phyloP scores from a whole-genome alignment of 64 coral and sea anemone genomes.

The Cladopsammia gracilis region DNA sequence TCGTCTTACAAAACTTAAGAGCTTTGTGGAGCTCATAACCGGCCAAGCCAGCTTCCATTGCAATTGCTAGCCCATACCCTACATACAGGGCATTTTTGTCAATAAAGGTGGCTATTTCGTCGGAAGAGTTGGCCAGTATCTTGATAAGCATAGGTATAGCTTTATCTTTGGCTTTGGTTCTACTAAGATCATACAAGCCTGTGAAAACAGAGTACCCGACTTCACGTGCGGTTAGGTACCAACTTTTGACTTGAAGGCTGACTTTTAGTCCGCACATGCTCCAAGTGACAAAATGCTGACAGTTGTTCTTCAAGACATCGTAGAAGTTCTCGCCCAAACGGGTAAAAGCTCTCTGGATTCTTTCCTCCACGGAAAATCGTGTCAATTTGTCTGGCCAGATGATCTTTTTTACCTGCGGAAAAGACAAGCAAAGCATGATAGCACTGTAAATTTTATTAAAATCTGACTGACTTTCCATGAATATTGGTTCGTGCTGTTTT shows the following conservation, averaged over 20 bases:
- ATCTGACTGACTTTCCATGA: too few species aligned
- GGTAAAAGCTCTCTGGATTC: constrained; percentile 6
- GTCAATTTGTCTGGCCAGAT: constrained; percentile 43
- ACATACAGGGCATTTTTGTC: not conserved
- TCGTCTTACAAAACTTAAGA: not conserved
- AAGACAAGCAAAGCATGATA: not conserved
- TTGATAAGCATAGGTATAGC: not conserved
- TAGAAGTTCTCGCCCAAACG: constrained; percentile 1
- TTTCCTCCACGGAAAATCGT: constrained; percentile 17
- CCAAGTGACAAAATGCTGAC: constrained; percentile 63
- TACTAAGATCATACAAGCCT: not conserved
- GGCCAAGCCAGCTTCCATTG: constrained; percentile 14
- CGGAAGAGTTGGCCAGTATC: constrained; percentile 14
- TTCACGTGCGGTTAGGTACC: not conserved
- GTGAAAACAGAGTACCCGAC: constrained; percentile 3
- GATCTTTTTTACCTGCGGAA: constrained; percentile 23
- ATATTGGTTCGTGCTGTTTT: not conserved
- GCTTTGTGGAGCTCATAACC: constrained; percentile 28
- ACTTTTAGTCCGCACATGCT: constrained; percentile 52
- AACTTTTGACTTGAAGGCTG: constrained; percentile 48
- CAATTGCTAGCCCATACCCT: not conserved
- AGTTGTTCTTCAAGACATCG: constrained; percentile 62
- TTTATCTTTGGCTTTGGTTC: not conserved
- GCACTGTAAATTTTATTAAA: not conserved
- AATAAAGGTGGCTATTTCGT: constrained; percentile 26